Evolutionary conservation across 2,113 vertebrate genomes (phyloP).

Genomic region (Stictonetta naevosa): DNA sequence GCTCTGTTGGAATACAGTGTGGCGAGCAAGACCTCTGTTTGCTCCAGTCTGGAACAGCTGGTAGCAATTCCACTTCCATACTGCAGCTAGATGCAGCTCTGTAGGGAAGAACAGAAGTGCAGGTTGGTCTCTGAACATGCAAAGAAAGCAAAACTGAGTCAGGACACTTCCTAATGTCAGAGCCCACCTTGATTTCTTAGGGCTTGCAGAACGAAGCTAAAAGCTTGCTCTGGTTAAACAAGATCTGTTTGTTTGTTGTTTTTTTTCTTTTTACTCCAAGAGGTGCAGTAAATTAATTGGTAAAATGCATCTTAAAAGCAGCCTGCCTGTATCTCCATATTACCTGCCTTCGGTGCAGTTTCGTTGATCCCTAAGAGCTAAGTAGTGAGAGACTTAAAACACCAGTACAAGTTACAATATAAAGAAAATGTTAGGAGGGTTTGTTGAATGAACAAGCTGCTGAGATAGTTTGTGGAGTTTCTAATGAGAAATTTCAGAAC

Average conservation of each 20-base stretch:
- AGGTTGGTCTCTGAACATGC: background rate
- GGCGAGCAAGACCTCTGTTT: background rate
- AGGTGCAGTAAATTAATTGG: background rate
- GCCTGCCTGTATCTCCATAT: fast-evolving
- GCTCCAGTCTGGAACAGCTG: background rate
- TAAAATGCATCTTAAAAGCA: background rate
- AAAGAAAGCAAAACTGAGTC: background rate
- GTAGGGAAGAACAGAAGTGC: background rate
- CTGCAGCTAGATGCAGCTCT: background rate
- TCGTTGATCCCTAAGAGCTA: background rate
- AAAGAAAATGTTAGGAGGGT: background rate
- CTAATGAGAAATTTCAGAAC: background rate
- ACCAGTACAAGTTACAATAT: fast-evolving
- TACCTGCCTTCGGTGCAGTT: background rate
- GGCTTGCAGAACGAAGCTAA: background rate
- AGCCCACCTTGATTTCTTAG: background rate
- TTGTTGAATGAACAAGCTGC: background rate
- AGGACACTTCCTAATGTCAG: background rate
- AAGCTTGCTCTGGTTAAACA: background rate
- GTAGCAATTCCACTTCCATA: background rate
- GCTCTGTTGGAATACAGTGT: background rate
- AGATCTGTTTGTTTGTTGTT: background rate
- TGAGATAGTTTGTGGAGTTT: background rate
- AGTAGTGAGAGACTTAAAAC: background rate
- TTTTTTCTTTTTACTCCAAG: background rate